phyloP scores from a whole-genome alignment of 2,888 invertebrate species.

The Ethmia dodecea region DNA sequence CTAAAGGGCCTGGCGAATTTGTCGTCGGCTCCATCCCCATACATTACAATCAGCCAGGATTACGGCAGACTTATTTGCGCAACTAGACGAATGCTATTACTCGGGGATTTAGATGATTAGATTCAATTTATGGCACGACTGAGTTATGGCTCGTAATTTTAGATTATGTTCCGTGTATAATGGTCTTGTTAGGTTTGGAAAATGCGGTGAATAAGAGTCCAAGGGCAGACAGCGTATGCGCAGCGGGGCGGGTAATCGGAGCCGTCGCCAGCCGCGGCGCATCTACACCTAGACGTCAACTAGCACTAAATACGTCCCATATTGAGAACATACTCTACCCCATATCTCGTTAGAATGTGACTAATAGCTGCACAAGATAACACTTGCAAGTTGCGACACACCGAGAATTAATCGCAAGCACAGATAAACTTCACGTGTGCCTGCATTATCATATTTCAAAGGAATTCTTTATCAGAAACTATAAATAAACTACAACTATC shows the following conservation, averaged over 20 bases:
- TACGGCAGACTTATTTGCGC: constrained; percentile 32
- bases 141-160: constrained; percentile 28
- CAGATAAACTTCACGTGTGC: no score
- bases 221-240: constrained; percentile 35
- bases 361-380: no score
- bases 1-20: constrained; percentile 40
- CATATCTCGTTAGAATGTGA: not conserved
- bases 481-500: no score
- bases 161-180: constrained; percentile 14
- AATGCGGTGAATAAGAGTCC: constrained; percentile 37
- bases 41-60: constrained; percentile 49
- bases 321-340: not conserved
- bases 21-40: constrained; percentile 33
- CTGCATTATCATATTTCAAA: no score
- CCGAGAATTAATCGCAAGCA: no score
- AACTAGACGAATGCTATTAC: constrained; percentile 32
- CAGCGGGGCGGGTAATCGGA: constrained; percentile 37
- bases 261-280: constrained; percentile 26
- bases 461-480: no score
- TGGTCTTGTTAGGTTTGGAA: constrained; percentile 21
- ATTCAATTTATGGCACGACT: constrained; percentile 35
- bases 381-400: no score
- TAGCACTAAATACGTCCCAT: not conserved
- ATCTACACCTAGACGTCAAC: not conserved
- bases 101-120: constrained; percentile 34